Evolutionary conservation across 2,113 vertebrate genomes (phyloP), one percentile per base, ranked within the genome.

Genomic region (Anoura caudifer): DNA sequence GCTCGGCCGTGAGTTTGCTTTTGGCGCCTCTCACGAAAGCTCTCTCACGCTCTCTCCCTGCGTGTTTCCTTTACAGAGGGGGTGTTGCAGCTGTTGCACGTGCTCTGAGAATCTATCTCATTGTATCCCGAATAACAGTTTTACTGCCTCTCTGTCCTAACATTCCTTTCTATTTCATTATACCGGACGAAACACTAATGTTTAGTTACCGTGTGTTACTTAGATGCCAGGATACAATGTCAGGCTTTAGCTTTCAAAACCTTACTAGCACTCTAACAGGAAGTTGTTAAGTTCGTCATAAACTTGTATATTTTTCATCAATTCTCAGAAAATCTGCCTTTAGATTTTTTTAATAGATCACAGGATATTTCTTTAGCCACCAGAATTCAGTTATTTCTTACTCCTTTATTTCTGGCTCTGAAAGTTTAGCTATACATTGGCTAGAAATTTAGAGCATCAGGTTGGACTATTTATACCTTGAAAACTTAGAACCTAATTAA

Each of bases 301-400:
- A 82, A 59, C 36, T 72, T 43, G 6, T 59, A 38, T 65, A 47
- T 79, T 88, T 90, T n/a, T 69, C 41, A 28, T 54, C 76, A 88
- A 54, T 90, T 63, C 36, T 87, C 52, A 85, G 69, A 75, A 95
- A 82, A 47, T 52, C n/a, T 83, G 12, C 24, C 38, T 59, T 91
- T 73, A 70, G 38, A 38, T 81, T 70, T 83, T 81, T 70, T 83
- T 84, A 84, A n/a, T 56, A 70, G 47, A 10, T 72, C 69, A 69
- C 33, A 85, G 8, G 41, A 4, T 45, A 3, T 77, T 75, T 91
- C 50, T 93, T 95, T 43, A 93, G 13, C 17, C 26, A 82, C 65
- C 90, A 79, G 33, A 85, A 79, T n/a, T 90, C 65, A 61, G 75
- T 83, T 94, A 17, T 89, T 89, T 79, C n/a, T 73, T 61, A 43